A percentile compares a stretch with the other conserved stretches of the same genome.
Evolutionary conservation across 2,797 vertebrate genomes (phyloP).

Genomic region (Sebastes kiyomatsui): DNA sequence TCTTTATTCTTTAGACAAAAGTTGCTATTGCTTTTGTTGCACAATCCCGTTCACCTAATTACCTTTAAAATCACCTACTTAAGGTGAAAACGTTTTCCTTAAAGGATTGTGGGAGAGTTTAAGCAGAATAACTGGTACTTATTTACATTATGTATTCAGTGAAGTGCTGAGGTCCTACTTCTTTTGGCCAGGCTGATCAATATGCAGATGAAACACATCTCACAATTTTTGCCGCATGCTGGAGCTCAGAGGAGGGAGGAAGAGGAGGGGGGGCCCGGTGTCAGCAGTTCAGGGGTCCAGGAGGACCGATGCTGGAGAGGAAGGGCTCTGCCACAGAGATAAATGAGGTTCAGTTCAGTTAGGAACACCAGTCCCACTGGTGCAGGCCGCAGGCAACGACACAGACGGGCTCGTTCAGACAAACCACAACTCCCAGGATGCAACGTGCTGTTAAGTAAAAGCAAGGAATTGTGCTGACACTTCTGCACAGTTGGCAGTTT

Average conservation of each 20-base stretch:
- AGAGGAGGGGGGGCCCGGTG: slow-evolving; percentile 23
- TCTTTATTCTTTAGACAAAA: slow-evolving; percentile 46
- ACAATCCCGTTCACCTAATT: slow-evolving; percentile 43
- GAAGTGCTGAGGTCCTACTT: slow-evolving; percentile 78
- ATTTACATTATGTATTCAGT: slow-evolving; percentile 80
- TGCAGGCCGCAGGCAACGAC: slow-evolving; percentile 61
- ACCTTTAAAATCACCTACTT: slow-evolving; percentile 51
- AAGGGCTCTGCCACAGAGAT: slow-evolving; percentile 76
- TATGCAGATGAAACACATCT: slow-evolving; percentile 81
- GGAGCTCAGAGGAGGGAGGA: slow-evolving; percentile 47
- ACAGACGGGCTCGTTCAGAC: slow-evolving; percentile 62
- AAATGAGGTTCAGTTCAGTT: slow-evolving; percentile 72
- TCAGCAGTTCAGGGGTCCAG: slow-evolving; percentile 80
- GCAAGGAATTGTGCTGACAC: slow-evolving; percentile 73
- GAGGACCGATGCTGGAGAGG: slow-evolving; percentile 66
- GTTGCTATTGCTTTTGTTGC: slow-evolving; percentile 39
- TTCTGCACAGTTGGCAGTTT: slow-evolving; percentile 73
- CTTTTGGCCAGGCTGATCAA: slow-evolving; percentile 76
- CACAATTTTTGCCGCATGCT: slow-evolving; percentile 76
- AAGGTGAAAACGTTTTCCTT: slow-evolving; percentile 37
- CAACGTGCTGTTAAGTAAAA: slow-evolving; percentile 72
- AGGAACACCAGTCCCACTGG: slow-evolving; percentile 63
- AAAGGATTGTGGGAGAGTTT: slow-evolving; percentile 50
- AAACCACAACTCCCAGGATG: slow-evolving; percentile 84
- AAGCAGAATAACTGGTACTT: slow-evolving; percentile 68